These are phyloP conservation scores for Trachelipus rathkii DNA, from an alignment of 1,140 invertebrate species.

Conservation along the genomic window DNA sequence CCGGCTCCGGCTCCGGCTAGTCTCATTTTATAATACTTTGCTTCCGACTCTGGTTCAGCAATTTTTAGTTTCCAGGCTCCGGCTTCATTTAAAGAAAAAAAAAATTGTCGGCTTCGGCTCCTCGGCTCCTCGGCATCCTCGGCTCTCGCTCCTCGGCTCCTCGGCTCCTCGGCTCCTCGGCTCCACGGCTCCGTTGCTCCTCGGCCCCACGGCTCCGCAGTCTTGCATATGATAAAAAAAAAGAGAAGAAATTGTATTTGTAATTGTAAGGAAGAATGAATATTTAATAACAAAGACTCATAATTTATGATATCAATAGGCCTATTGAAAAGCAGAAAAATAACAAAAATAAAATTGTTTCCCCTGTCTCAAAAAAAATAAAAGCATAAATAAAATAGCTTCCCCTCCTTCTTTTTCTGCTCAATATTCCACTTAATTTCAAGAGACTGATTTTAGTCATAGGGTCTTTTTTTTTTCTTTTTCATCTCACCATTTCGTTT, in stretches of 20 bases:
- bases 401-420: not conserved
- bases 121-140: too few relatives aligned
- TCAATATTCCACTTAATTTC: not conserved
- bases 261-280: not conserved
- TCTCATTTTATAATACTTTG: too few relatives aligned
- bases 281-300: not conserved
- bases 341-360: not conserved
- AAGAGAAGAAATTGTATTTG: not conserved
- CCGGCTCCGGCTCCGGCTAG: too few relatives aligned
- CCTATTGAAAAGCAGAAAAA: not conserved
- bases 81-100: too few relatives aligned
- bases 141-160: too few relatives aligned
- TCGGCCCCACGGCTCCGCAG: too few relatives aligned
- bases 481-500: not conserved
- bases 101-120: too few relatives aligned
- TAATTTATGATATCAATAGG: constrained; percentile 5
- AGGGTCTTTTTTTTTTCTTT: not conserved
- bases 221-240: too few relatives aligned
- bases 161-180: too few relatives aligned
- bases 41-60: too few relatives aligned
- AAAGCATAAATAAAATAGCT: not conserved
- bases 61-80: too few relatives aligned
- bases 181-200: too few relatives aligned
- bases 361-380: not conserved
- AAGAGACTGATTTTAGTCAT: not conserved